Evolutionary conservation across 1,140 invertebrate genomes (phyloP).

Genomic region (Drosophila miranda): DNA sequence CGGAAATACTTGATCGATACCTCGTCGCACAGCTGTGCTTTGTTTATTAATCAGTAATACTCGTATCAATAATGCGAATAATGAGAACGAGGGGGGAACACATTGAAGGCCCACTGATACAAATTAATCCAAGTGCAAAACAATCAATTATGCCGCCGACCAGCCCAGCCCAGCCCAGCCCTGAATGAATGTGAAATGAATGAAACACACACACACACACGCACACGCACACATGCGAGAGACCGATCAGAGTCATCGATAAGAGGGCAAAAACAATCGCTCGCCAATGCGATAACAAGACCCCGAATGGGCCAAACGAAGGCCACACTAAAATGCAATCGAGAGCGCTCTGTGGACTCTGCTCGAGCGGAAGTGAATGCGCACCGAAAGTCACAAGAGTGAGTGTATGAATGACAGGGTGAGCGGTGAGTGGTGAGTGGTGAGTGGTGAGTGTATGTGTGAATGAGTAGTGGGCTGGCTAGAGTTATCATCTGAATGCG

Average conservation of each 20-base stretch:
- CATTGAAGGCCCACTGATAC: not conserved
- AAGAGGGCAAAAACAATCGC: slow-evolving; percentile 21
- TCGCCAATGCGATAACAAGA: slow-evolving; percentile 2
- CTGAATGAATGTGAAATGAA: slow-evolving; percentile 21
- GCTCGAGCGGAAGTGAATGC: slow-evolving; percentile 41
- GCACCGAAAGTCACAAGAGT: slow-evolving; percentile 8
- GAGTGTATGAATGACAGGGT: not conserved
- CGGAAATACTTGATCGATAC: slow-evolving; percentile 68
- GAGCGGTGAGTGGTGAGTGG: not conserved
- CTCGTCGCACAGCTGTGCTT: slow-evolving; percentile 15
- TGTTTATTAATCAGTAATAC: slow-evolving; percentile 54
- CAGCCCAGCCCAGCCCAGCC: too few relatives aligned
- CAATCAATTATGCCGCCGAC: slow-evolving; percentile 54
- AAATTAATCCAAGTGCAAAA: slow-evolving; percentile 59
- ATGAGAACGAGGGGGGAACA: not conserved
- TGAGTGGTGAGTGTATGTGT: not conserved
- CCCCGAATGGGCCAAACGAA: too few relatives aligned
- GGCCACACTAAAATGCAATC: slow-evolving; percentile 17
- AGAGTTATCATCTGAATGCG: slow-evolving; percentile 23
- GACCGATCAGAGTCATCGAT: slow-evolving; percentile 17
- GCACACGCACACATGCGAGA: not conserved
- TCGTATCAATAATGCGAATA: slow-evolving; percentile 32
- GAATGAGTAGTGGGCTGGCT: slow-evolving; percentile 3
- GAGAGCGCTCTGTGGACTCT: slow-evolving; percentile 26
- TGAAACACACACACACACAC: slow-evolving; percentile 13